phyloP scores from a whole-genome alignment of 2,888 invertebrate genomes.

The Altica lythri region DNA sequence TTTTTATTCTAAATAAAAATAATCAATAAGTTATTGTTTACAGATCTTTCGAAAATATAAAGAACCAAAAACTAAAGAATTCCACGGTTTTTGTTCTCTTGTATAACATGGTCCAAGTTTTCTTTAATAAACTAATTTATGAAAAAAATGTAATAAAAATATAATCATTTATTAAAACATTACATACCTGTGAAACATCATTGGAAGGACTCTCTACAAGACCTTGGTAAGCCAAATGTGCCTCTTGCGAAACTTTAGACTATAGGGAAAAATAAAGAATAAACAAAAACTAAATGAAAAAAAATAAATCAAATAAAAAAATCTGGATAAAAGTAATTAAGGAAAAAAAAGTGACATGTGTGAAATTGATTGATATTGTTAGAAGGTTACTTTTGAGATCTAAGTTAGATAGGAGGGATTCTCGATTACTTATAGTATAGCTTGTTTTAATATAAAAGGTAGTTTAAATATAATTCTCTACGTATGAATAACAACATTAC shows the following conservation, averaged over 20 bases:
- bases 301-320: conserved; percentile 29
- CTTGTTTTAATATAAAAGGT: conserved; percentile 12
- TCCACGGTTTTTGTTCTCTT: no score
- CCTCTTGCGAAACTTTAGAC: conserved; percentile 85
- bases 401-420: conserved; percentile 18
- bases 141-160: no score
- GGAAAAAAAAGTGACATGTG: conserved; percentile 15
- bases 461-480: conserved; percentile 4
- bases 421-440: conserved; percentile 12
- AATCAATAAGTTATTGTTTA: no score
- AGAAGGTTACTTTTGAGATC: no score
- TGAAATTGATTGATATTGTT: not conserved
- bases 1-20: not conserved
- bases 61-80: not conserved
- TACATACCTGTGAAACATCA: conserved; percentile 53
- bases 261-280: conserved; percentile 57
- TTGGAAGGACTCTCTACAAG: conserved; percentile 73
- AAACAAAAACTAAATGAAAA: conserved; percentile 48
- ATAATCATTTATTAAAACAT: conserved; percentile 2
- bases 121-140: no score
- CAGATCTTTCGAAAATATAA: no score
- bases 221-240: conserved; percentile 90
- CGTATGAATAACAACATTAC: not conserved
- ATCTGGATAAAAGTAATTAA: conserved; percentile 20
- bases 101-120: no score